A percentile compares a stretch with the other conserved stretches of the same genome.
These are phyloP conservation scores for Hippoglossus stenolepis DNA, from an alignment of 2,113 vertebrate genomes.

Conservation along the genomic window DNA sequence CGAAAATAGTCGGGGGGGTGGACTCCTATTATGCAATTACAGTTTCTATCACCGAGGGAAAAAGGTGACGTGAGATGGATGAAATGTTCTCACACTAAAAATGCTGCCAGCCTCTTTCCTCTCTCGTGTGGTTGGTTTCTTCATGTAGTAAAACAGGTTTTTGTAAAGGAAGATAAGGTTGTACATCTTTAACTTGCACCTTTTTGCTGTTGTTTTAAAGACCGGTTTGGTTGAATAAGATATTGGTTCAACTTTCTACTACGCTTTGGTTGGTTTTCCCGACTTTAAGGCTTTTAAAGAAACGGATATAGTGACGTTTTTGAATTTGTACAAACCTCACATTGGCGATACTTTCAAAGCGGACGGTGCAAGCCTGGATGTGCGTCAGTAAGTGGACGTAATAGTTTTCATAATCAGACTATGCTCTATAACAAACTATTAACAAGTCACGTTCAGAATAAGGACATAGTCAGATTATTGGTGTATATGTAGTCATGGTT, in stretches of 20 bases:
- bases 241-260: neutral
- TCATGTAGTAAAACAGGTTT: slow-evolving; percentile 52
- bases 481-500: neutral
- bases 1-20: slow-evolving; percentile 57
- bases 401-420: too few relatives aligned
- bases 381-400: too few relatives aligned
- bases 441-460: too few relatives aligned
- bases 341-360: too few relatives aligned
- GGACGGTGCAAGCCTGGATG: too few relatives aligned
- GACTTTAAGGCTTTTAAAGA: too few relatives aligned
- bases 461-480: too few relatives aligned
- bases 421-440: too few relatives aligned
- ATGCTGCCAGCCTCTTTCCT: slow-evolving; percentile 68
- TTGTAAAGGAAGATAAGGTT: slow-evolving; percentile 25
- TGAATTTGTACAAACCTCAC: too few relatives aligned
- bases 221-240: neutral
- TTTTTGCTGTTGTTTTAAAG: slow-evolving; percentile 8
- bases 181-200: slow-evolving; percentile 3
- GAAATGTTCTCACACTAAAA: slow-evolving; percentile 77
- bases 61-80: slow-evolving; percentile 79
- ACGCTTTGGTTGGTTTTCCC: too few relatives aligned
- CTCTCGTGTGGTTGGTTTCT: slow-evolving; percentile 46
- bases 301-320: too few relatives aligned
- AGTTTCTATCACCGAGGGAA: slow-evolving; percentile 66
- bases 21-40: slow-evolving; percentile 75